A percentile compares a stretch with the other conserved stretches of the same genome.
These are phyloP conservation scores for Asobara japonica DNA, from an alignment of 1,140 invertebrate species.

Conservation along the genomic window DNA sequence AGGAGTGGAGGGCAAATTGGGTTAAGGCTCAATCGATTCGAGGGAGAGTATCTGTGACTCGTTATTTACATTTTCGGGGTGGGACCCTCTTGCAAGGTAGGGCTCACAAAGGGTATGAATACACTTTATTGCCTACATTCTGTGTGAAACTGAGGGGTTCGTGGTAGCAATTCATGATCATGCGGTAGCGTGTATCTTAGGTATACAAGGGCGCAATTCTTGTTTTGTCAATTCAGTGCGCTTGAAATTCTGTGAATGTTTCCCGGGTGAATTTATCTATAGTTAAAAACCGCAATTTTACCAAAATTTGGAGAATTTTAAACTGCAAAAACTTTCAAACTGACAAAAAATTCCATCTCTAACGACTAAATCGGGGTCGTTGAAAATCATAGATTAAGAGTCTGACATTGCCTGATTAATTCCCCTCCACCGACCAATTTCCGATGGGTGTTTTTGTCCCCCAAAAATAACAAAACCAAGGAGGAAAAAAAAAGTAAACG, in stretches of 20 bases:
- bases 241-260: too few species aligned
- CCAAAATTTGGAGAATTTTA: too few species aligned
- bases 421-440: conserved; percentile 26
- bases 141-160: too few species aligned
- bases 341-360: too few species aligned
- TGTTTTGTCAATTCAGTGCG: too few species aligned
- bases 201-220: too few species aligned
- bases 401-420: not conserved
- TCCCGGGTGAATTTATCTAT: too few species aligned
- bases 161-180: too few species aligned
- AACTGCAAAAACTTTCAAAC: too few species aligned
- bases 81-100: not conserved
- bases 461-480: not conserved
- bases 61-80: conserved; percentile 11
- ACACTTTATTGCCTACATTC: not conserved
- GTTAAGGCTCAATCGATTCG: not conserved
- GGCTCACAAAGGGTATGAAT: not conserved
- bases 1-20: not conserved
- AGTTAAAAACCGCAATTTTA: too few species aligned
- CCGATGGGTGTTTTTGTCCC: conserved; percentile 11
- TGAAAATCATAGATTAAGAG: conserved; percentile 4
- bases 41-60: not conserved
- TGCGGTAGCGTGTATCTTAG: too few species aligned
- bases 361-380: too few species aligned
- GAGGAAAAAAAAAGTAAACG: not conserved